Evolutionary conservation across 2,113 vertebrate genomes (phyloP), one percentile per base, ranked within the genome.

Genomic region (Tamias sibiricus): DNA sequence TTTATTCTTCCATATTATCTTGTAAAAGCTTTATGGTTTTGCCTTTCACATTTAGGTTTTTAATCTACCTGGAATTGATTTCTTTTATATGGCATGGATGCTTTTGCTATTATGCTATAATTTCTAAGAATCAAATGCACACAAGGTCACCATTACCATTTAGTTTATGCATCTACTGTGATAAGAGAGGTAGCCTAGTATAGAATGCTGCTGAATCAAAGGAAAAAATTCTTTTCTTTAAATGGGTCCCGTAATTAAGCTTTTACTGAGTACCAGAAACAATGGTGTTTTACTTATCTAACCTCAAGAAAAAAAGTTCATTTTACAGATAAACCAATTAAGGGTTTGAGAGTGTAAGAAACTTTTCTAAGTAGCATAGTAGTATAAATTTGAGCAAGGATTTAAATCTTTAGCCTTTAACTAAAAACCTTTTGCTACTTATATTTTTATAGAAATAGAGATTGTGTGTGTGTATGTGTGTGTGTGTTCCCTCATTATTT

Each of bases 31-130:
- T 96, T 95, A 97, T 95, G 74, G 83, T 91, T 97, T 96, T 94
- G 24, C 62, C 74, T 97, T 96, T 95, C 88, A 95, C 71, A 87
- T 85, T 97, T 95, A 85, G 72, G 68, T 93, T 95, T 97, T 96
- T 95, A 97, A 96, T 97, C 64, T 98, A 86, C 57, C 64, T 93
- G 57, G 59, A 97, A 96, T 93, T 93, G 74, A 96, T 96, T 96
- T 96, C n/a, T 97, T 95, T 93, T 44, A 84, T 59, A 87, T 91
- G 57, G 79, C 75, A 87, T 42, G 83, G 95, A 93, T 96, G 83
- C 24, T 80, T 66, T 97, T 96, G 54, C 49, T 96, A 94, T 94
- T 96, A 83, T 66, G 8, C 68, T 7, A 96, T 97, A 96, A 96
- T 95, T 96, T 93, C 40, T 96, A 87, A 95, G 92, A 96, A 95